Base-by-base conservation (phyloP, 2,113 vertebrate species). In the Ceyx margarethae region DNA sequence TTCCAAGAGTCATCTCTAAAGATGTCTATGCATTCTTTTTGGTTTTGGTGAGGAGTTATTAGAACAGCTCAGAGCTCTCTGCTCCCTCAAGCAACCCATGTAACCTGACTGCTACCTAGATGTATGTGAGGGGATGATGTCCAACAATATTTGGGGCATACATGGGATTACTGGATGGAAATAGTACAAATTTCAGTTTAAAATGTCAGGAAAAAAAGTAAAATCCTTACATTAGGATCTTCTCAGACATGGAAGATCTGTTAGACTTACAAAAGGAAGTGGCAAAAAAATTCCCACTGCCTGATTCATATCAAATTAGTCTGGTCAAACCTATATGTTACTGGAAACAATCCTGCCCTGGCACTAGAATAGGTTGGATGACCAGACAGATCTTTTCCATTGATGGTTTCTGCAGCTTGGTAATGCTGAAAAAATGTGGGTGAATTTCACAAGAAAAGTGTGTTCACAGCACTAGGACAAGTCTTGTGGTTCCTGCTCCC, bases 71-170 rank as follows among this genome's bases (percentile, higher is more conserved):
- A 77, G 31, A 45, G 22, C 23, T 77, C 46, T 40, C 4, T 25
- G 20, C 29, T 60, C 33, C 21, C 35, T 22, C 5, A 46, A 46
- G n/a, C 33, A 61, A 23, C 20, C 14, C 13, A 7, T 2, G 4
- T 4, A 40, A 60, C 26, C 48, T 2, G 3, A 56, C 20, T 1
- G 1, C n/a, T n/a, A 5, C 15, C 23, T 31, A 15, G 7, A 9
- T 1, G 0, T 29, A 20, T 2, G 6, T 7, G 25, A 45, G 40
- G 10, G 8, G 37, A 37, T 58, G 45, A 20, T 42, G 48, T 7
- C 43, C 43, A 83, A 16, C 4, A 65, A 18, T 21, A 9, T 31
- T 42, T 15, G 62, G 10, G 28, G 46, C 42, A 25, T 3, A 2
- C 9, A 8, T 3, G 19, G 22, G 35, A 45, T 69, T 43, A 13